Evolutionary conservation across 2,113 vertebrate species (phyloP).

Genomic region (Petromus typicus): DNA sequence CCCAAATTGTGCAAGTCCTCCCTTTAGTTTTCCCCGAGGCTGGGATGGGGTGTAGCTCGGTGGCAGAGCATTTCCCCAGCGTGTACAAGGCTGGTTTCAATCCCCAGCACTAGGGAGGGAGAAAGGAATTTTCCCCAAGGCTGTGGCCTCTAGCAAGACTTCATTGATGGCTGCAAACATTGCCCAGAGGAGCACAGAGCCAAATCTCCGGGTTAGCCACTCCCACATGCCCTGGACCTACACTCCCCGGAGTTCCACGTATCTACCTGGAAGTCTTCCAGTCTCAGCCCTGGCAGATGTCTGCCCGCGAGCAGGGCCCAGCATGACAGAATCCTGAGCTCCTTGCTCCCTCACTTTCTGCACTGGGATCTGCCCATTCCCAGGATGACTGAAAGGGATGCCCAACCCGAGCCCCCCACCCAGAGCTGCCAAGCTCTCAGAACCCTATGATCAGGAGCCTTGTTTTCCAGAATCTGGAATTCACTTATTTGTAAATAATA

Average conservation of each 20-base stretch:
- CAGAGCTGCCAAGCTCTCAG: not conserved
- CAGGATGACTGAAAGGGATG: not conserved
- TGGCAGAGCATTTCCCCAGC: not conserved
- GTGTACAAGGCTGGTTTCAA: not conserved
- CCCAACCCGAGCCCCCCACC: not conserved
- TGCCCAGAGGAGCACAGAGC: not conserved
- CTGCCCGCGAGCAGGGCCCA: not conserved
- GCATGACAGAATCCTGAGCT: not conserved
- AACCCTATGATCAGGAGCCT: not conserved
- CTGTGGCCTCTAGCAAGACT: not conserved
- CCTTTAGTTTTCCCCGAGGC: not conserved
- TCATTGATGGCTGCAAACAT: not conserved
- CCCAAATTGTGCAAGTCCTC: not conserved
- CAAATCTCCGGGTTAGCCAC: not conserved
- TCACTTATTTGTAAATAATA: not conserved
- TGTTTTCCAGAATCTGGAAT: slow-evolving; percentile 26
- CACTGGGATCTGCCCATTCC: not conserved
- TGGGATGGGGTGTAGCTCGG: not conserved
- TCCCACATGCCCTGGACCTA: not conserved
- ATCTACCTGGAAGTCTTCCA: not conserved
- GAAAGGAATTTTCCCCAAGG: not conserved
- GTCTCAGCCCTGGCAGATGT: not conserved
- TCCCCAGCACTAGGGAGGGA: not conserved
- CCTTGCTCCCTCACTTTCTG: not conserved
- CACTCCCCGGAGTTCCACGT: not conserved